These are phyloP conservation scores for Proteles cristata DNA, from an alignment of 2,113 vertebrate genomes.

Conservation along the genomic window DNA sequence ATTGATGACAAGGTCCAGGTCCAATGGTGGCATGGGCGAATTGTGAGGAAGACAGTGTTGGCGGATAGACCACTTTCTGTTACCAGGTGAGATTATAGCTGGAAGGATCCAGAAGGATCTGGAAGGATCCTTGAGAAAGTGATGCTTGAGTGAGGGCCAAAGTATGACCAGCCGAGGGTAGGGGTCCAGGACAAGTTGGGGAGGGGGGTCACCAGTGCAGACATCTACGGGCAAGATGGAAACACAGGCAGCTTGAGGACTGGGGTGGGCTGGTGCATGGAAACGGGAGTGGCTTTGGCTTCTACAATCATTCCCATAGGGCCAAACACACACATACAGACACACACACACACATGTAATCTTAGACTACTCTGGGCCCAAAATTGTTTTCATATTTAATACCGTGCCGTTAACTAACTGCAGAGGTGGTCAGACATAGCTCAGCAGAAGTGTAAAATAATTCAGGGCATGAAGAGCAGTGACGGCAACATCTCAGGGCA, in stretches of 20 bases:
- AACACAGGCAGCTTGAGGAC: not conserved
- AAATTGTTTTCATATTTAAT: not conserved
- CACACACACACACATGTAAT: no score
- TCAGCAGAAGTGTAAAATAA: not conserved
- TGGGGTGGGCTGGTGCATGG: accelerated
- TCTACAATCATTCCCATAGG: not conserved
- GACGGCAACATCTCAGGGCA: not conserved
- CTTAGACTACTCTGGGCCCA: not conserved
- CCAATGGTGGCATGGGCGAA: accelerated
- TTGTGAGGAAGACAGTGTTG: not conserved
- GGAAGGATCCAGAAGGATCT: not conserved
- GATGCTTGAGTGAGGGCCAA: not conserved
- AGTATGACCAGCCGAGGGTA: not conserved
- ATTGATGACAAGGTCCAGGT: accelerated
- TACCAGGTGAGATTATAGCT: no score
- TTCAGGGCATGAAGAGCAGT: not conserved
- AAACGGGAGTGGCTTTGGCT: no score
- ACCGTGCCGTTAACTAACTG: no score
- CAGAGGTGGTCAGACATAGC: not conserved
- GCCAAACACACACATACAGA: not conserved
- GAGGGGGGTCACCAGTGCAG: accelerated
- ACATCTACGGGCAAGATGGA: not conserved
- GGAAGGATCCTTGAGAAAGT: not conserved
- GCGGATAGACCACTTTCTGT: not conserved
- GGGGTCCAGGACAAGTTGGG: not conserved